Evolutionary conservation across 2,113 vertebrate species (phyloP).

Genomic region (Labeo catla): DNA sequence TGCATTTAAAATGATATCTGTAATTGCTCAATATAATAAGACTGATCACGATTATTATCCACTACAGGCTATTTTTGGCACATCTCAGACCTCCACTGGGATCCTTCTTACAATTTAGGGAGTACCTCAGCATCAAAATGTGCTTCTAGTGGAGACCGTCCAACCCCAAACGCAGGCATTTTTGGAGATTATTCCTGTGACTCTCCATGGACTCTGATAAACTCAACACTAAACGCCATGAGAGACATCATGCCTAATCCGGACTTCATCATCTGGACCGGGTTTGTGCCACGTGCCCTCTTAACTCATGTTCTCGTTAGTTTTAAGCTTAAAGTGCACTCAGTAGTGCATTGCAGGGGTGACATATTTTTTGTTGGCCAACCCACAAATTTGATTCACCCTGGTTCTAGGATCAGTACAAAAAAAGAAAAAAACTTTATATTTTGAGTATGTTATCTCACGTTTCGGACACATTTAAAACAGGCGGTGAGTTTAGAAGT

Average conservation of each 20-base stretch:
- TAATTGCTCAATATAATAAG: not conserved
- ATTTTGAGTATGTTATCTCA: no score
- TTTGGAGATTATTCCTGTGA: slow-evolving; percentile 91
- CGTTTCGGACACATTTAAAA: no score
- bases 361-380: not conserved
- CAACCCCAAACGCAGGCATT: slow-evolving; percentile 73
- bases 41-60: not conserved
- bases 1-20: no score
- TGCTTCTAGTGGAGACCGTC: slow-evolving; percentile 78
- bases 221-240: slow-evolving; percentile 84
- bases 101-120: slow-evolving; percentile 78
- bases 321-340: not conserved
- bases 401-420: not conserved
- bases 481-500: no score
- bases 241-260: slow-evolving; percentile 77
- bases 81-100: slow-evolving; percentile 89
- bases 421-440: no score
- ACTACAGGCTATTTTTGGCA: slow-evolving; percentile 90
- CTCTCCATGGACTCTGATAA: slow-evolving; percentile 84
- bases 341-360: not conserved
- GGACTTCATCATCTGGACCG: slow-evolving; percentile 96
- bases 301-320: not conserved
- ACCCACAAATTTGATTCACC: not conserved
- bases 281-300: slow-evolving; percentile 72
- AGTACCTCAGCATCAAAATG: slow-evolving; percentile 74